These are phyloP conservation scores for Pollenia amentaria DNA, from an alignment of 2,888 invertebrate genomes.

Conservation along the genomic window DNA sequence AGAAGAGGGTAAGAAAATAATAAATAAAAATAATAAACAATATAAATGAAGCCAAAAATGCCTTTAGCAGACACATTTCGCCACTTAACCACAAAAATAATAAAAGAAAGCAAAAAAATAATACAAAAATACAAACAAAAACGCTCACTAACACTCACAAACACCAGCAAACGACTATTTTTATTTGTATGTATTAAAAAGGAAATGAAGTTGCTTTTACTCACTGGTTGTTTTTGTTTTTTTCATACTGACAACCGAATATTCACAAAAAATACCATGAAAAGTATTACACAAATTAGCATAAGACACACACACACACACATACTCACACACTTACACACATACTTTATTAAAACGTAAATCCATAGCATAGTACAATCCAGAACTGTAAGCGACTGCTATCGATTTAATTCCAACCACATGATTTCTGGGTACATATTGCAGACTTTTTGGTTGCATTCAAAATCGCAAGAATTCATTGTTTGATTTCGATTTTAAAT, in stretches of 20 bases:
- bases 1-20: conserved; percentile 35
- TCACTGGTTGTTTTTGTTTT: conserved; percentile 8
- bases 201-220: conserved; percentile 3
- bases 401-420: no score
- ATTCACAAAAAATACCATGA: conserved; percentile 46
- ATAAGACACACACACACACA: conserved; percentile 26
- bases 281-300: conserved; percentile 61
- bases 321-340: background rate
- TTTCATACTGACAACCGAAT: conserved; percentile 29
- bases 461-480: no score
- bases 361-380: background rate
- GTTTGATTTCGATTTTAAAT: no score
- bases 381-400: no score
- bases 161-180: background rate
- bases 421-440: no score
- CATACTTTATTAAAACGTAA: conserved; percentile 8
- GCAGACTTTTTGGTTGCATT: no score
- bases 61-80: conserved; percentile 65
- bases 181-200: background rate
- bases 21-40: conserved; percentile 66
- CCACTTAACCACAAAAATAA: conserved; percentile 47
- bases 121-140: background rate
- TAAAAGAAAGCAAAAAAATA: background rate
- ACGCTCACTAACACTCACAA: background rate
- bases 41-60: conserved; percentile 68